Evolutionary conservation across 2,797 vertebrate genomes (phyloP).

Genomic region (Tokudaia muenninki): DNA sequence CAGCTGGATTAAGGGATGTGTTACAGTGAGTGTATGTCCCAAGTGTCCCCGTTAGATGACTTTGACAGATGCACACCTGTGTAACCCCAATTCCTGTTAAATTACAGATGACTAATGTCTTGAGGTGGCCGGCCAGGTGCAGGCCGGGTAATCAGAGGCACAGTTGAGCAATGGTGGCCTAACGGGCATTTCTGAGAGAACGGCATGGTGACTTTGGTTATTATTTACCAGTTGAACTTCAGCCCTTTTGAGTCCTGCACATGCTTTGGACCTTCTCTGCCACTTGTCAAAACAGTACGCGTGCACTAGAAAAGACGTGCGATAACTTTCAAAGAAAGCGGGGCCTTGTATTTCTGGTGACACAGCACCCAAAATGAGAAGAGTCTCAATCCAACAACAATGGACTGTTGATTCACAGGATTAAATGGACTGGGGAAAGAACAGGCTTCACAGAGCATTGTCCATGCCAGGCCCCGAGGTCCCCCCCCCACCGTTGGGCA

Average conservation of each 20-base stretch:
- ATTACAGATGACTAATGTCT: neutral
- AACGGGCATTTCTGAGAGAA: conserved; percentile 18
- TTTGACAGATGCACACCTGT: neutral
- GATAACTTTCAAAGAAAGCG: neutral
- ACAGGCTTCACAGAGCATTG: fast-evolving
- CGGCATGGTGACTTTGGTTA: neutral
- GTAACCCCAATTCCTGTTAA: neutral
- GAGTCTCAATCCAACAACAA: neutral
- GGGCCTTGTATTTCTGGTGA: neutral
- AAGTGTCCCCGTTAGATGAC: neutral
- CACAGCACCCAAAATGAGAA: neutral
- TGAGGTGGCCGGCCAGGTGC: neutral
- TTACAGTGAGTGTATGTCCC: neutral
- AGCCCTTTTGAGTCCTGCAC: neutral
- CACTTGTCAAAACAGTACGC: neutral
- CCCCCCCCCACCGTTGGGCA: too few species aligned
- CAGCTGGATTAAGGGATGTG: neutral
- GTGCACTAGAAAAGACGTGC: neutral
- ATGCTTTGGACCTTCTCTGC: neutral
- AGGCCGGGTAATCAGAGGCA: conserved; percentile 1
- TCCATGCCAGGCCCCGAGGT: too few species aligned
- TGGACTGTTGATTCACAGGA: neutral
- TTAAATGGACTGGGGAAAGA: neutral
- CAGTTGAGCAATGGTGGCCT: neutral
- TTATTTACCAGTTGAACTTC: neutral